Conservation (phyloP, 2,113 vertebrate genomes). For the Limanda limanda region DNA sequence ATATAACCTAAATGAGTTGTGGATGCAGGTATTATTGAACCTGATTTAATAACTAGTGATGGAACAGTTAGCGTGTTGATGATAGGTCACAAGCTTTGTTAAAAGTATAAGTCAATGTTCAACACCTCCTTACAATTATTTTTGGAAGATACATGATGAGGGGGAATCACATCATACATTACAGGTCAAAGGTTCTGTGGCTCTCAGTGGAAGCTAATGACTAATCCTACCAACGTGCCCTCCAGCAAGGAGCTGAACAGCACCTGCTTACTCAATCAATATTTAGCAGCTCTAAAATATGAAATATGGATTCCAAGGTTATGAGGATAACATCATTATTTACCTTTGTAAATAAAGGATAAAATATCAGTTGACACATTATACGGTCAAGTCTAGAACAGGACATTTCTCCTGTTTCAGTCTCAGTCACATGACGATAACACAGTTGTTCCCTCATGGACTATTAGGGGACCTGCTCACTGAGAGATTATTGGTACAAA, state of each 20-base stretch:
- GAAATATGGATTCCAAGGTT: background rate
- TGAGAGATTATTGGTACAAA: background rate
- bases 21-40: too few species aligned
- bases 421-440: background rate
- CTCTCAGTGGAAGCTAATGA: constrained; percentile 24
- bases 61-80: background rate
- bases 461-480: constrained; percentile 1
- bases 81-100: background rate
- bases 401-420: background rate
- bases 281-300: background rate
- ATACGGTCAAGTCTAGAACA: background rate
- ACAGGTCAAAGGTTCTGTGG: constrained; percentile 41
- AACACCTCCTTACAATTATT: background rate
- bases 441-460: background rate
- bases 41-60: background rate
- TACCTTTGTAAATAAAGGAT: background rate
- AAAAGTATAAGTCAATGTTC: background rate
- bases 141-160: background rate
- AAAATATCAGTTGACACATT: background rate
- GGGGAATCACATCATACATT: background rate
- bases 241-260: constrained; percentile 13
- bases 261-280: constrained; percentile 19
- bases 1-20: too few species aligned
- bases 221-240: constrained; percentile 12
- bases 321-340: background rate